Percentiles rank a stretch among this genome's conserved stretches.
Conservation (phyloP, 2,797 vertebrate genomes). For the Myotis findleyi region DNA sequence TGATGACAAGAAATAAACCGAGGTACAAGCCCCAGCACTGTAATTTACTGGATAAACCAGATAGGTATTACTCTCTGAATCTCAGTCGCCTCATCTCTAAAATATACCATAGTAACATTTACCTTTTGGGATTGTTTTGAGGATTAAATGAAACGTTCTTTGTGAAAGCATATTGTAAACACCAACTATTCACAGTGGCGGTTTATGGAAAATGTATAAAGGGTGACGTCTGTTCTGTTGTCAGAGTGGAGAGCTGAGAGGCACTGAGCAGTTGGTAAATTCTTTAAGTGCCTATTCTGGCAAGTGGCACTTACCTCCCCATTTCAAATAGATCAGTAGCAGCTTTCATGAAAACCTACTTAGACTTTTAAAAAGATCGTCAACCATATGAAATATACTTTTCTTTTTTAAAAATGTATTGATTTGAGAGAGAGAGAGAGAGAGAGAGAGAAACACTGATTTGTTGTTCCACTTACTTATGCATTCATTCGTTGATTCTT, state of each 20-base stretch:
- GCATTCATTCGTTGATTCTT: too few species aligned
- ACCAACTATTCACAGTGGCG: neutral
- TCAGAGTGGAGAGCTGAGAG: neutral
- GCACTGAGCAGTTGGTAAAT: neutral
- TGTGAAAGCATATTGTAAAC: neutral
- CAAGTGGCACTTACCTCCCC: neutral
- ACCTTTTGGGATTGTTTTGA: neutral
- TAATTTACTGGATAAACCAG: neutral
- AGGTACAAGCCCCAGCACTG: neutral
- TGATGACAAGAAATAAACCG: neutral
- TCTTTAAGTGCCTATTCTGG: neutral
- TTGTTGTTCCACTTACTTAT: too few species aligned
- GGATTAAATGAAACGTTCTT: neutral
- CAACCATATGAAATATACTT: neutral
- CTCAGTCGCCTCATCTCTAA: neutral
- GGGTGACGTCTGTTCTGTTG: neutral
- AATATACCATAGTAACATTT: neutral
- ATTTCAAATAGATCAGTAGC: neutral
- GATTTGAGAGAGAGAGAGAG: too few species aligned
- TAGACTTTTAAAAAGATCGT: neutral
- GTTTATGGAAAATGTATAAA: neutral
- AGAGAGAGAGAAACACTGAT: too few species aligned
- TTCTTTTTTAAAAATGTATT: neutral
- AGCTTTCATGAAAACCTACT: constrained; percentile 16
- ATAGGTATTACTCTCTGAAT: neutral